Conservation (phyloP, 2,888 invertebrate species). For the Nomada ferruginata region DNA sequence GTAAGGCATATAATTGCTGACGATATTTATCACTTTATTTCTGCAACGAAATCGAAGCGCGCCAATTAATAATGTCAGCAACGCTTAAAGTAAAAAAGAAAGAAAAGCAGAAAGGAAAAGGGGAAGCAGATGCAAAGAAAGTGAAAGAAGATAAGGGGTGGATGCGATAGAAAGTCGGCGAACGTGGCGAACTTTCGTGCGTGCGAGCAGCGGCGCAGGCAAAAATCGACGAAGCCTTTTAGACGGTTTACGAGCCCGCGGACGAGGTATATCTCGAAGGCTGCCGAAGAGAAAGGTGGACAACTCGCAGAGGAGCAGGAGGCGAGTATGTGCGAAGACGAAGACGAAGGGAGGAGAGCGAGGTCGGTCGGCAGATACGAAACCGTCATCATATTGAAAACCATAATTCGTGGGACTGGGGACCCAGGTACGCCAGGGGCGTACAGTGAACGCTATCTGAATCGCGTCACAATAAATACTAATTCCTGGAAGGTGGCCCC, state of each 20-base stretch:
- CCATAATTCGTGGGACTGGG: conserved; percentile 81
- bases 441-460: conserved; percentile 81
- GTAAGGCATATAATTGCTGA: too few species aligned
- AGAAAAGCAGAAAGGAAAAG: too few species aligned
- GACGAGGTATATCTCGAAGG: conserved; percentile 64
- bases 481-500: conserved; percentile 83
- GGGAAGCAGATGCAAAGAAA: background rate
- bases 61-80: background rate
- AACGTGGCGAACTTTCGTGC: conserved; percentile 17
- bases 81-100: too few species aligned
- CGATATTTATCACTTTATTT: too few species aligned
- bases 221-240: conserved; percentile 75
- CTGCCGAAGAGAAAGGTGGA: conserved; percentile 64
- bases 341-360: conserved; percentile 50
- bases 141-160: background rate
- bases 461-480: conserved; percentile 84
- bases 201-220: conserved; percentile 17
- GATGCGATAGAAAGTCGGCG: background rate
- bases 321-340: conserved; percentile 35
- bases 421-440: conserved; percentile 64
- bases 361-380: conserved; percentile 74
- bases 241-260: conserved; percentile 78
- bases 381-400: conserved; percentile 83
- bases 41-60: too few species aligned
- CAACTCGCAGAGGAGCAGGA: conserved; percentile 37